Evolutionary conservation across 2,888 invertebrate genomes (phyloP), one percentile per base, ranked within the genome.

Genomic region (Leucania comma): DNA sequence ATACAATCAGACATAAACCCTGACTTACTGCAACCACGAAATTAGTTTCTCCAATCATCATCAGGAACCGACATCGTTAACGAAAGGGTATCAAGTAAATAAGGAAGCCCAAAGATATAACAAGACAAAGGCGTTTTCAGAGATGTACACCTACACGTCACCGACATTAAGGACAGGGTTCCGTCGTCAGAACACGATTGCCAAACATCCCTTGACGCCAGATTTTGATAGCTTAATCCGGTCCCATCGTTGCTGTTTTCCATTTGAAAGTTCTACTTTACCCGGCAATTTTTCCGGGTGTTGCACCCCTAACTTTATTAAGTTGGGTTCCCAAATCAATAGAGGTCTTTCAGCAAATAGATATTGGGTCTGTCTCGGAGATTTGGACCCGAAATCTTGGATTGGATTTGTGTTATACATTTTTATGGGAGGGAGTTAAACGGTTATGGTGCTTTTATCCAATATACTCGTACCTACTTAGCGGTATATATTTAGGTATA

Each of bases 281-380:
- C 51, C 72, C 64, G 50, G 42, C 70, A 70, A 62, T 78, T 85
- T 85, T 85, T 81, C 72, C 68, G 86, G 75, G 65, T 67, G 53
- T 51, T 79, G 60, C 62, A 66, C 46, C 68, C 68, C 75, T 79
- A 78, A 86, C 74, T 81, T 86, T 84, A 84, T 86, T 84, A 78
- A 72, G 74, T 78, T 53, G 75, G 78, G 72, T 69, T 67, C 60
- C 72, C 61, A 63, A 81, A 79, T 77, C 84, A 84, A 84, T 85
- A 75, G 75, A 64, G 67, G 61, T 71, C 76, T 75, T 68, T 72
- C 58, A n/a, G 50, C 64, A 84, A 79, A 86, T 77, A 83, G 73
- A 83, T 83, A 83, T 86, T 73, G 72, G 51, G 53, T 24, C 48
- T 59, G 72, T 68, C 68, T 73, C 50, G 14, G 62, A 75, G 61